Conservation (phyloP, 2,113 vertebrate species). For the Stegostoma tigrinum region DNA sequence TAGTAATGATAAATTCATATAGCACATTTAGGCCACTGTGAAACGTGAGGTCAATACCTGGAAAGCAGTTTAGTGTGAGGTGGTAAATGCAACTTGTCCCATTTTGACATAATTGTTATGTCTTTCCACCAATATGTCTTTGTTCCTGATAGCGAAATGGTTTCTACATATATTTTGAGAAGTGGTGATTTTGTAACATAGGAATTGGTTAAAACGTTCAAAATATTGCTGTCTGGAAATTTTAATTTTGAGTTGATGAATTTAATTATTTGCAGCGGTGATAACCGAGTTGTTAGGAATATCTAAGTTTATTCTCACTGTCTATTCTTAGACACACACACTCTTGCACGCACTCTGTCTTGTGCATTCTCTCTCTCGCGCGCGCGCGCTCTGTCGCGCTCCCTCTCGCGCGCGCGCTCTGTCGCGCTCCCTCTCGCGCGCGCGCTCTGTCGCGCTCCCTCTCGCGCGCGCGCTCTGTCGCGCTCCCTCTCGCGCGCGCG, state of each 20-base stretch:
- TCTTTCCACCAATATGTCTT: background rate
- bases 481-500: too few relatives aligned
- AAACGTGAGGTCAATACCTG: background rate
- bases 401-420: too few relatives aligned
- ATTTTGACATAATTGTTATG: background rate
- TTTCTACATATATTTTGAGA: background rate
- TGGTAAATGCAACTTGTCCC: background rate
- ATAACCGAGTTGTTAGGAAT: background rate
- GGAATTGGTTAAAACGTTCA: background rate
- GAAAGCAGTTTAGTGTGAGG: background rate
- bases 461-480: too few relatives aligned
- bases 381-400: too few relatives aligned
- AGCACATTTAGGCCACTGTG: background rate
- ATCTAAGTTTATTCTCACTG: background rate
- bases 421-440: too few relatives aligned
- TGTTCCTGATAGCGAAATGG: background rate
- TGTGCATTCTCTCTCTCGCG: too few relatives aligned
- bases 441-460: too few relatives aligned
- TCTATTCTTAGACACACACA: background rate
- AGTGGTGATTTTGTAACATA: background rate
- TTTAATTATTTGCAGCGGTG: background rate
- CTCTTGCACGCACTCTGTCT: too few relatives aligned
- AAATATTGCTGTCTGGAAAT: background rate
- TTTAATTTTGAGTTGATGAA: background rate
- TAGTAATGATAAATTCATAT: background rate